A percentile compares a stretch with the other conserved stretches of the same genome.
Conservation (phyloP, 2,113 vertebrate species). For the Nannospalax galili region DNA sequence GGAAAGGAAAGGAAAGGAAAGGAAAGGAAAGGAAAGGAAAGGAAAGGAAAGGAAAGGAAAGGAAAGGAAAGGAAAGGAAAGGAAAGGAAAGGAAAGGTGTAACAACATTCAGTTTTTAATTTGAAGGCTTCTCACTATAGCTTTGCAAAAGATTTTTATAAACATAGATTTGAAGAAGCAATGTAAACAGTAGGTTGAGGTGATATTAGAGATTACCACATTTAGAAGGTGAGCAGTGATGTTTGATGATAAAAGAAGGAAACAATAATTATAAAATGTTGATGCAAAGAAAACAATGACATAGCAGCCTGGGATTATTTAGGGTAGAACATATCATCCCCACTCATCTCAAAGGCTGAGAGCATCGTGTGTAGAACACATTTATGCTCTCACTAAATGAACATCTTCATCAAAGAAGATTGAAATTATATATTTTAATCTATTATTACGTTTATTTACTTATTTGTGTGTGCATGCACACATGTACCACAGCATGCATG, state of each 20-base stretch:
- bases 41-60: conserved; percentile 31
- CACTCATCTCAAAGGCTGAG: background rate
- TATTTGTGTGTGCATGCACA: too few relatives aligned
- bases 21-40: conserved; percentile 31
- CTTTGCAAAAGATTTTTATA: conserved; percentile 3
- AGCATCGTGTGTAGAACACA: background rate
- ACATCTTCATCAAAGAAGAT: background rate
- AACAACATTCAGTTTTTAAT: conserved; percentile 6
- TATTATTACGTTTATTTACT: background rate
- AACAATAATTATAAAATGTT: conserved; percentile 1
- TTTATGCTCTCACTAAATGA: background rate
- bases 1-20: conserved; percentile 31
- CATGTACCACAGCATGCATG: too few relatives aligned
- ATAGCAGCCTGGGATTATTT: background rate
- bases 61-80: conserved; percentile 31
- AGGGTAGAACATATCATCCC: background rate
- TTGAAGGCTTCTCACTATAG: conserved; percentile 16
- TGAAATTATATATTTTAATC: background rate
- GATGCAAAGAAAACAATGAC: background rate
- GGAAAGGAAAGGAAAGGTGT: conserved; percentile 22
- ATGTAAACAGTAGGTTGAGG: background rate
- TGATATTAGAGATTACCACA: background rate
- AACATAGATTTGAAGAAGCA: conserved; percentile 15
- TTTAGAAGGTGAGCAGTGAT: background rate
- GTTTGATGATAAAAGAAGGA: background rate